phyloP scores from a whole-genome alignment of 2,888 invertebrate species.

The Drosophila incognita region DNA sequence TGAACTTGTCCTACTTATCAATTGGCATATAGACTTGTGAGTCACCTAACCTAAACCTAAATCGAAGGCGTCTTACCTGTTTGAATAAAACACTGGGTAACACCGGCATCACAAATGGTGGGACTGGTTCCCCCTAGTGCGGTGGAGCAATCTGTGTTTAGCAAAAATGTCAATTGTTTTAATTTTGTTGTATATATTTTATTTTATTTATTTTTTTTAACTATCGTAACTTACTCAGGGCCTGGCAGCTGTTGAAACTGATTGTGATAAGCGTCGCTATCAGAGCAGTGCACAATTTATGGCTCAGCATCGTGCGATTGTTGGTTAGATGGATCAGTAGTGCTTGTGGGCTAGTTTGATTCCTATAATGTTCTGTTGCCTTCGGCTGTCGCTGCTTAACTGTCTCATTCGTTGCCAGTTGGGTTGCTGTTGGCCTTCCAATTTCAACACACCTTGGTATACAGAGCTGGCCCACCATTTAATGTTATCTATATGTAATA shows the following conservation, averaged over 20 bases:
- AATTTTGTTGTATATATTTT: not conserved
- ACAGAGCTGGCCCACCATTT: not conserved
- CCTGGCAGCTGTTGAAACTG: slow-evolving; percentile 1
- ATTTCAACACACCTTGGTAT: slow-evolving; percentile 11
- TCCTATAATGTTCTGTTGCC: slow-evolving; percentile 11
- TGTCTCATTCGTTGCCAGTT: slow-evolving; percentile 10
- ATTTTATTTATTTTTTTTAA: too few species aligned
- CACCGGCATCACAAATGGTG: not conserved
- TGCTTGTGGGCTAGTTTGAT: not conserved
- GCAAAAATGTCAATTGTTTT: not conserved
- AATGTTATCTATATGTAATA: slow-evolving; percentile 29
- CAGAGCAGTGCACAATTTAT: slow-evolving; percentile 26
- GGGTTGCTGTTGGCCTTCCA: slow-evolving; percentile 24
- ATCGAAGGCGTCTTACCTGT: slow-evolving; percentile 32
- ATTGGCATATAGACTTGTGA: slow-evolving; percentile 16
- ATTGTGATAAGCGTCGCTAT: slow-evolving; percentile 43
- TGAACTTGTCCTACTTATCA: slow-evolving; percentile 20
- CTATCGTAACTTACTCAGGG: slow-evolving; percentile 22
- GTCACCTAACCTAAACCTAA: slow-evolving; percentile 11
- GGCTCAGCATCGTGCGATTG: slow-evolving; percentile 27
- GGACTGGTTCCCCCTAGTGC: not conserved
- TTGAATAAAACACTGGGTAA: slow-evolving; percentile 22
- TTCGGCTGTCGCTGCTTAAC: slow-evolving; percentile 37
- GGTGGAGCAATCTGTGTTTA: not conserved
- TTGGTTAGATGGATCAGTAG: not conserved